Evolutionary conservation across 1,140 invertebrate species (phyloP).

Genomic region (Heliothis virescens): DNA sequence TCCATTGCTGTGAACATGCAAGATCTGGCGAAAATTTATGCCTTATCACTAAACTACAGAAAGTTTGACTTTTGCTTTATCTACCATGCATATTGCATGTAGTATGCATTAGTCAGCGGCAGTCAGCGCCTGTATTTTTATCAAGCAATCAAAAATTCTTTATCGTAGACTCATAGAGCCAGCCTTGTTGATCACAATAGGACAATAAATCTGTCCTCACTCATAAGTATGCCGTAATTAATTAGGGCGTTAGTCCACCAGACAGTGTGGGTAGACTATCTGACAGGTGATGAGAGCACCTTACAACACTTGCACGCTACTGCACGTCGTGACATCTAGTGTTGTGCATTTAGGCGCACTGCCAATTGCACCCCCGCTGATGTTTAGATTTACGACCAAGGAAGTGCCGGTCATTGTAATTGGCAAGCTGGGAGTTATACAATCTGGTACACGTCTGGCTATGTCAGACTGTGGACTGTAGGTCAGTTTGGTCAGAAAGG

Average conservation of each 20-base stretch:
- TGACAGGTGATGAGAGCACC: conserved; percentile 23
- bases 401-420: not conserved
- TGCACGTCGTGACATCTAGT: not conserved
- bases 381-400: conserved; percentile 24
- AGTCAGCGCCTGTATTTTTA: no score
- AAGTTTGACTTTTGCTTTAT: no score
- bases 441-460: no score
- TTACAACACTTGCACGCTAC: not conserved
- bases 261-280: conserved; percentile 2
- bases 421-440: not conserved
- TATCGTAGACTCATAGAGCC: not conserved
- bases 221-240: conserved; percentile 14
- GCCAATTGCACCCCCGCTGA: conserved; percentile 25
- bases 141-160: not conserved
- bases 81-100: no score
- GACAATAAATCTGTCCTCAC: conserved; percentile 11
- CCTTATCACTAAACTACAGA: no score
- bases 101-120: no score
- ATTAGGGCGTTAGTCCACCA: not conserved
- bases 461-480: no score
- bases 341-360: not conserved
- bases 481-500: no score
- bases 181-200: conserved; percentile 2
- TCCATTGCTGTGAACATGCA: no score
- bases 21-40: no score